Percentiles rank a stretch among this genome's conserved stretches.
These are phyloP conservation scores for Diabrotica virgifera DNA, from an alignment of 1,140 invertebrate genomes.

Conservation along the genomic window DNA sequence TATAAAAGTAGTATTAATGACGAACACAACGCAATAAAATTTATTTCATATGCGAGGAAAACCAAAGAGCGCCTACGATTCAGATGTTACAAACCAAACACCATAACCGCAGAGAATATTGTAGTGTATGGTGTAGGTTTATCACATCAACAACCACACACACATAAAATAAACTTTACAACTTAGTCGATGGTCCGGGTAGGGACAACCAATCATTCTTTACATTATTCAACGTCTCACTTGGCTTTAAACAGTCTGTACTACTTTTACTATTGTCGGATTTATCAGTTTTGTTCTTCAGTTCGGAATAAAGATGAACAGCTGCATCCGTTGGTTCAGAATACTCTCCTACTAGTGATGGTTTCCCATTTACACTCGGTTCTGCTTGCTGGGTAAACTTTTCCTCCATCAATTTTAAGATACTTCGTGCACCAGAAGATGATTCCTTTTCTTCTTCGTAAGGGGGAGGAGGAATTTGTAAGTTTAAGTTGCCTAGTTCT, in stretches of 20 bases:
- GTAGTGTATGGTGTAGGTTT: too few relatives aligned
- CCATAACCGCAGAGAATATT: too few relatives aligned
- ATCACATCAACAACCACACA: background rate
- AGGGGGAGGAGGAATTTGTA: constrained; percentile 42
- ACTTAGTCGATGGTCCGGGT: constrained; percentile 44
- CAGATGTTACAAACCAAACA: too few relatives aligned
- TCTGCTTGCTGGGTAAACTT: constrained; percentile 49
- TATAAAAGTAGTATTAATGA: too few relatives aligned
- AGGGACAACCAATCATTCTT: constrained; percentile 40
- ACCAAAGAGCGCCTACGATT: too few relatives aligned
- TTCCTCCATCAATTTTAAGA: constrained; percentile 45
- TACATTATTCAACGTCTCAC: constrained; percentile 47
- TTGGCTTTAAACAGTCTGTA: constrained; percentile 50
- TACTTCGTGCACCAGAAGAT: constrained; percentile 38
- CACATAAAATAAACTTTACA: constrained; percentile 10
- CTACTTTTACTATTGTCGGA: constrained; percentile 24
- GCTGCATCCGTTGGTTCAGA: constrained; percentile 67
- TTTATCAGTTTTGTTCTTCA: constrained; percentile 51
- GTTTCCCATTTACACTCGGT: constrained; percentile 52
- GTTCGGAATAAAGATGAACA: constrained; percentile 70
- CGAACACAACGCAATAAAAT: too few relatives aligned
- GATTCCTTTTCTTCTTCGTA: constrained; percentile 43
- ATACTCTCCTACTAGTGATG: constrained; percentile 64
- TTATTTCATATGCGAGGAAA: too few relatives aligned
- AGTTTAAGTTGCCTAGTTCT: constrained; percentile 55